Base-by-base conservation (phyloP, 2,888 invertebrate genomes). In the Hipparchia sbordonii region DNA sequence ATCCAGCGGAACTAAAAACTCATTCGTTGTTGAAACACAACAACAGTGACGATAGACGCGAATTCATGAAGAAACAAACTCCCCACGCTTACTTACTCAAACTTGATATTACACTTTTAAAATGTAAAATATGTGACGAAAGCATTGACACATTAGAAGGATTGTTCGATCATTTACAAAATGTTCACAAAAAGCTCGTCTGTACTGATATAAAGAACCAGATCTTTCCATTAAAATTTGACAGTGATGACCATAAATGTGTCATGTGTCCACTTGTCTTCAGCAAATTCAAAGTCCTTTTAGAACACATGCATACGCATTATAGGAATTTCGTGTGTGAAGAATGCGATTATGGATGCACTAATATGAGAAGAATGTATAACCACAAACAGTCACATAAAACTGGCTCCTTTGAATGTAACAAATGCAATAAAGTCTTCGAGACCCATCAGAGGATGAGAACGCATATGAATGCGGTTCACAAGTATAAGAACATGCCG, bases 131-230 rank as follows among this genome's bases (percentile, higher is more conserved):
- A 45, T 91, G 91, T 63, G 77, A 84, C 0, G 70, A 73, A 1
- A 71, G 76, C 45, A 77, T 89, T 0, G 78, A 81, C 1, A 80
- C 80, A 0, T 68, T 91, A 2, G 84, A 88, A 2, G 80, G 80
- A 1, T 72, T 90, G 12, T 85, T 88, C 79, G 82, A 85, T 5
- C 91, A 91, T 78, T 78, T 91, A 23, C 85, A 84, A 66, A 75
- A 67, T 0, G 80, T 79, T 0, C 90, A 91, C 51, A 80, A 84
- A 0, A 85, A 84, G 52, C 74, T 82, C 13, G 84, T 89, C 67
- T 85, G 87, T 77, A 82, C 82, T 54, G 86, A 89, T 70, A 83
- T 91, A 4, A 89, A 89, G 70, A 90, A 87, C 73, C 88, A 89
- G 62, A 86, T 91, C n/a, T 81, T 90, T 54, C 81, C 82, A 0